Evolutionary conservation across 2,888 invertebrate genomes (phyloP).

Genomic region (Drosophila acutilabella): DNA sequence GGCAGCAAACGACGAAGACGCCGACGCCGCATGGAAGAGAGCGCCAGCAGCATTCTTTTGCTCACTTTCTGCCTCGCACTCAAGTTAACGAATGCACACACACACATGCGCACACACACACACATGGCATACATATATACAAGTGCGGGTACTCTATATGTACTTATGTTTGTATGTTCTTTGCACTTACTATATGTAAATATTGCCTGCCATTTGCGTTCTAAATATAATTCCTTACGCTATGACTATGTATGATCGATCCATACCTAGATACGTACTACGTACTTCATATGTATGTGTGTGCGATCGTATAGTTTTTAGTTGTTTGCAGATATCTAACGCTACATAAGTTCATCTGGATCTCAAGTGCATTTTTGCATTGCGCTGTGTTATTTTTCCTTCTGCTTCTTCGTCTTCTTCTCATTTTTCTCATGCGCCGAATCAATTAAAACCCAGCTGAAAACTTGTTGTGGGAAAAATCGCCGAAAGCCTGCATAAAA

Average conservation of each 20-base stretch:
- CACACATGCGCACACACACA: conserved; percentile 9
- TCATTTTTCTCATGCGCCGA: conserved; percentile 69
- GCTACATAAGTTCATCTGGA: conserved; percentile 76
- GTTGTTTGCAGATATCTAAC: conserved; percentile 52
- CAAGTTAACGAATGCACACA: conserved; percentile 21
- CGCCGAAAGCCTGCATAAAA: conserved; percentile 75
- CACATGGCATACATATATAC: background rate
- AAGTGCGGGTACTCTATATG: conserved; percentile 7
- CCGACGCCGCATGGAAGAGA: conserved; percentile 50
- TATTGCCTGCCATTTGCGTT: conserved; percentile 29
- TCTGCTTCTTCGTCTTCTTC: background rate
- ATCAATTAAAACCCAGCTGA: conserved; percentile 71
- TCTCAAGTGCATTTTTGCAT: conserved; percentile 66
- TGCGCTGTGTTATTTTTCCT: conserved; percentile 25
- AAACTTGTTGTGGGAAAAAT: conserved; percentile 77
- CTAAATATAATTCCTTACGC: conserved; percentile 57
- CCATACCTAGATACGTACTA: background rate
- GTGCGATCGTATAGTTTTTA: conserved; percentile 27
- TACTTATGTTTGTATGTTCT: conserved; percentile 4
- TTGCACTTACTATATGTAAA: conserved; percentile 16
- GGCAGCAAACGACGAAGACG: conserved; percentile 27
- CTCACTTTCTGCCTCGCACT: conserved; percentile 60
- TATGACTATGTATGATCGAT: background rate
- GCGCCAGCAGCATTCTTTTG: conserved; percentile 65
- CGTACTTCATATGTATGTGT: background rate